Evolutionary conservation across 2,797 vertebrate species (phyloP), one percentile per base, ranked within the genome.

Genomic region (Microctenopoma lineatum): DNA sequence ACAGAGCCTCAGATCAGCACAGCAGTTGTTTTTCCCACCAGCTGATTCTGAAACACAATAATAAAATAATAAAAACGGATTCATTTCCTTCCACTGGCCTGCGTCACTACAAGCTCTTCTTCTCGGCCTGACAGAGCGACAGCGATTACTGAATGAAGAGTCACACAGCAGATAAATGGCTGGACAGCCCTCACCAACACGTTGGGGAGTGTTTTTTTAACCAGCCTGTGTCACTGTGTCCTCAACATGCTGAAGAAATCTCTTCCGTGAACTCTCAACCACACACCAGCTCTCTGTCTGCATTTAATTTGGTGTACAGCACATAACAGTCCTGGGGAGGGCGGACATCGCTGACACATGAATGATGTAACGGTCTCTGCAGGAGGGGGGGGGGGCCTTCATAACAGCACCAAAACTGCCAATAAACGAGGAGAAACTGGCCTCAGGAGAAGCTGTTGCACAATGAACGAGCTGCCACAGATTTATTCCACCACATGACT

Each of bases 321-420:
- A 61, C 66, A 75, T 27, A 76, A 69, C 52, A 59, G 63, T 76
- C 79, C 59, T 2, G 5, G 45, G 39, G 59, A 56, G 58, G 56
- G 48, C 50, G 72, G 80, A 86, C 84, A 61, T 12, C 61, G 82
- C 84, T 87, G 86, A 90, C 81, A 83, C 66, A 67, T 15, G 32
- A 61, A 71, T 69, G 67, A 60, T 88, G 81, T 62, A 87, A 85
- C 18, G 6, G 77, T 75, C 84, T 84, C 82, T 44, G 83, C 16
- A 34, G 83, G 91, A 70, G 75, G 36, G 83, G 91, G 71, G 75
- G 58, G 73, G 29, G 29, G 3, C 2, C 29, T 81, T 58, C 36
- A 70, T 32, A 84, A 81, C 59, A 57, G 52, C 60, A 62, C 42
- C 0, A 12, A 73, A 77, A 83, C 73, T 55, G 60, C 65, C 67